These are phyloP conservation scores for Hydraecia micacea DNA, from an alignment of 2,888 invertebrate genomes.

Conservation along the genomic window DNA sequence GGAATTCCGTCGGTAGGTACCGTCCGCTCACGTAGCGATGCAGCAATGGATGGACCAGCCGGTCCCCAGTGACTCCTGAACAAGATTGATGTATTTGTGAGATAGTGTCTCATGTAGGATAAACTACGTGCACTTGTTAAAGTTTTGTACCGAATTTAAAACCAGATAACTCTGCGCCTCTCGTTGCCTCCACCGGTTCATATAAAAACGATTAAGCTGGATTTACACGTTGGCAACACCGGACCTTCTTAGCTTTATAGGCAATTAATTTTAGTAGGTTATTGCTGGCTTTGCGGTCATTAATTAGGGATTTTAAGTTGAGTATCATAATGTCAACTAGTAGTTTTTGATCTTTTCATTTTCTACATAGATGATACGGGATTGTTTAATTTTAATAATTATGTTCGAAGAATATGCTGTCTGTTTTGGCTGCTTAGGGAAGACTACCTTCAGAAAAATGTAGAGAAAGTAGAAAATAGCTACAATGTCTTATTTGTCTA, in stretches of 20 bases:
- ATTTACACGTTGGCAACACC: conserved; percentile 58
- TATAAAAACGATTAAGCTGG: conserved; percentile 54
- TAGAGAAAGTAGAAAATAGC: not conserved
- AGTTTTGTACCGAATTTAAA: conserved; percentile 58
- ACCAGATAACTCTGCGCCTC: not conserved
- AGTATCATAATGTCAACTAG: conserved; percentile 34
- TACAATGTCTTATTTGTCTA: conserved; percentile 4
- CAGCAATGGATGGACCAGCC: conserved; percentile 68
- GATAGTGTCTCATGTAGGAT: conserved; percentile 72
- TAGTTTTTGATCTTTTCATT: not conserved
- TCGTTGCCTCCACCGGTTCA: not conserved
- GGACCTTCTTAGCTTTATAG: conserved; percentile 53
- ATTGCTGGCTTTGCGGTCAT: conserved; percentile 50
- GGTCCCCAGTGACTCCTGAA: conserved; percentile 81
- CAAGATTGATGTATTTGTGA: conserved; percentile 85
- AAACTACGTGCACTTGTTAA: conserved; percentile 66
- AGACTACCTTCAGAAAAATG: not conserved
- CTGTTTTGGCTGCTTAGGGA: not conserved
- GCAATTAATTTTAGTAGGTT: conserved; percentile 52
- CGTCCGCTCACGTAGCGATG: conserved; percentile 74
- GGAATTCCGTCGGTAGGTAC: conserved; percentile 75
- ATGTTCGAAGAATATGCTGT: not conserved
- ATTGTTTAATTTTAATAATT: not conserved
- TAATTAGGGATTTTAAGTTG: conserved; percentile 51
- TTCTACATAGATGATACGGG: not conserved